Conservation (phyloP, 2,797 vertebrate species). For the Clarias pachynema region DNA sequence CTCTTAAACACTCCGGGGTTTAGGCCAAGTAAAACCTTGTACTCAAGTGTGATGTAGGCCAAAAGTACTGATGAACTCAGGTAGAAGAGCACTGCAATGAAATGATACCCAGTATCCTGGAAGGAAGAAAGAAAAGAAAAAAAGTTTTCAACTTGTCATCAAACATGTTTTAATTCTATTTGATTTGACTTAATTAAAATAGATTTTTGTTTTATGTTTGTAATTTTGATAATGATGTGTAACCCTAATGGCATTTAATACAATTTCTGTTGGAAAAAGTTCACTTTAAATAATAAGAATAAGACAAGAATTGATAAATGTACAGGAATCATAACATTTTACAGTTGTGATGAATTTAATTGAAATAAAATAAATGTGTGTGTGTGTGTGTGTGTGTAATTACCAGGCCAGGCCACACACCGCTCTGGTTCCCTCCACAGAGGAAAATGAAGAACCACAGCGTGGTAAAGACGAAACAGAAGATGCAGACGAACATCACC, state of each 20-base stretch:
- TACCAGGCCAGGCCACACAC: constrained; percentile 72
- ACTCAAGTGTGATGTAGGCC: constrained; percentile 49
- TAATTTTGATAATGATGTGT: neutral
- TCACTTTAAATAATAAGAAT: neutral
- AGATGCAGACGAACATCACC: constrained; percentile 92
- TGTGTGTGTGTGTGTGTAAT: constrained; percentile 44
- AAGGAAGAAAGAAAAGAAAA: neutral
- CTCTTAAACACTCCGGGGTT: constrained; percentile 34
- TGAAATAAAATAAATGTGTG: neutral
- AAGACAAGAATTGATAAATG: neutral
- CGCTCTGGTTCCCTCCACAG: constrained; percentile 63
- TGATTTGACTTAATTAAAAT: neutral
- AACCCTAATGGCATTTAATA: neutral
- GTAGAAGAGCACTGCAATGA: constrained; percentile 69
- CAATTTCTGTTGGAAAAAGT: neutral
- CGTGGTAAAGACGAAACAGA: constrained; percentile 84
- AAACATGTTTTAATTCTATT: neutral
- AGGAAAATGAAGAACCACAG: constrained; percentile 77
- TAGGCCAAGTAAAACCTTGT: neutral
- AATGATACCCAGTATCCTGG: constrained; percentile 71
- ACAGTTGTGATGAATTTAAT: neutral
- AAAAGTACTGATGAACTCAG: constrained; percentile 71
- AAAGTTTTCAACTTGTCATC: neutral
- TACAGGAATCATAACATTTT: neutral
- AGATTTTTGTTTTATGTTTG: neutral